phyloP scores from a whole-genome alignment of 2,113 vertebrate species.

The Pterocles gutturalis region DNA sequence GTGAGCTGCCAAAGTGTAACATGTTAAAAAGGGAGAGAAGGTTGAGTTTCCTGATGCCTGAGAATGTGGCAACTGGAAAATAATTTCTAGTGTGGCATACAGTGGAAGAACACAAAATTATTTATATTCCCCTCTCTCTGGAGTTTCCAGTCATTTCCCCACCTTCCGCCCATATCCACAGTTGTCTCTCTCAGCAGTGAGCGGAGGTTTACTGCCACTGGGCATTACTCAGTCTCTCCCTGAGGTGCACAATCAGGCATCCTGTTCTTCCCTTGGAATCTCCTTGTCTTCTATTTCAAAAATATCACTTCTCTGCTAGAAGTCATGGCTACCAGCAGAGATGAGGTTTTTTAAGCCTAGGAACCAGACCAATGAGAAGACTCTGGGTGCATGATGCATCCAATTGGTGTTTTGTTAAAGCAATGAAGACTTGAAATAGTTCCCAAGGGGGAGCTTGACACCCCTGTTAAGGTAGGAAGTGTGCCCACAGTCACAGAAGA shows the following conservation, averaged over 20 bases:
- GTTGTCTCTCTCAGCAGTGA: conserved; percentile 28
- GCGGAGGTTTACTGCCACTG: not conserved
- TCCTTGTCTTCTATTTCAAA: conserved; percentile 39
- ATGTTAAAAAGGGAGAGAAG: conserved; percentile 41
- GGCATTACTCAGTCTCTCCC: conserved; percentile 38
- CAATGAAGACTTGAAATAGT: not conserved
- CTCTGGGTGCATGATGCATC: not conserved
- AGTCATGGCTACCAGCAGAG: conserved; percentile 10
- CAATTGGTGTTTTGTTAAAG: not conserved
- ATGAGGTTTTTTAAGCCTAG: not conserved
- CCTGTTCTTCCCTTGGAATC: conserved; percentile 50
- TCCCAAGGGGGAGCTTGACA: not conserved
- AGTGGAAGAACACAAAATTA: conserved; percentile 12
- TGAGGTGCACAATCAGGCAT: conserved; percentile 29
- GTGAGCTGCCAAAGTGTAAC: conserved; percentile 58
- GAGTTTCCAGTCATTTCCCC: not conserved
- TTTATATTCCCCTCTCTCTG: not conserved
- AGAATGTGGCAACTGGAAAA: conserved; percentile 22
- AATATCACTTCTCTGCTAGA: conserved; percentile 16
- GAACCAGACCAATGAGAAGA: not conserved
- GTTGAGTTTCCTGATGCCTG: conserved; percentile 42
- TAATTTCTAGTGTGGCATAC: not conserved
- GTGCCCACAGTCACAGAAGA: not conserved
- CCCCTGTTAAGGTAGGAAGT: not conserved
- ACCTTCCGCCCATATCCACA: not conserved